Evolutionary conservation across 2,888 invertebrate species (phyloP), one percentile per base, ranked within the genome.

Genomic region (Ophion ventricosus): DNA sequence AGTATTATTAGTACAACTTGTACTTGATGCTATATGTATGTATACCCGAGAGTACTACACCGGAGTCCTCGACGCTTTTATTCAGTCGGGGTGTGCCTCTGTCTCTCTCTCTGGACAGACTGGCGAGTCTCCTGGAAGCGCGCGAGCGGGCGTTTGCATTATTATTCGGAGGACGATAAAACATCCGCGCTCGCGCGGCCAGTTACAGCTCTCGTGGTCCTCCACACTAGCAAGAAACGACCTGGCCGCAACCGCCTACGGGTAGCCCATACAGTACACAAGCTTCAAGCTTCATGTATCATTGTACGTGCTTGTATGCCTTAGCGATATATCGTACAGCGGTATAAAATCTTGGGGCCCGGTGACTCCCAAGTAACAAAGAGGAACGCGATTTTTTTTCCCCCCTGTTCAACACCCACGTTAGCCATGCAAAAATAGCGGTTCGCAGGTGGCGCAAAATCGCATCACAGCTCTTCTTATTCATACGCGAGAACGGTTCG

Each of bases 391-490:
- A 87, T 88, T 89, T 63, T 54, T 74, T 88, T 88, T 88, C n/a
- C n/a, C n/a, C 82, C 80, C 82, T 86, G 85, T 87, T 89, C 7
- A 63, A 81, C 88, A 87, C 89, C 89, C 87, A 89, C 88, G 87
- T 85, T 11, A 40, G 66, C 84, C 56, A 82, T 82, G 80, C 84
- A 88, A 89, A 89, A 89, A 89, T 89, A 86, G 82, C 76, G 81
- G 75, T 70, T 64, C 59, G 88, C 89, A 89, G 89, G 89, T 89
- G 89, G 89, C 86, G 82, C 76, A 66, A 64, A 72, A 76, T 57
- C 75, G 59, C 17, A 76, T 67, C 59, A 63, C n/a, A 61, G 56
- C n/a, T 49, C 29, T 74, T 63, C 20, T 14, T 61, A 26, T 49
- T 11, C 20, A 43, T 3, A 29, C 23, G 20, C 35, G 43, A 26